Base-by-base conservation (phyloP, 2,797 vertebrate genomes). In the Siniperca obscura region DNA sequence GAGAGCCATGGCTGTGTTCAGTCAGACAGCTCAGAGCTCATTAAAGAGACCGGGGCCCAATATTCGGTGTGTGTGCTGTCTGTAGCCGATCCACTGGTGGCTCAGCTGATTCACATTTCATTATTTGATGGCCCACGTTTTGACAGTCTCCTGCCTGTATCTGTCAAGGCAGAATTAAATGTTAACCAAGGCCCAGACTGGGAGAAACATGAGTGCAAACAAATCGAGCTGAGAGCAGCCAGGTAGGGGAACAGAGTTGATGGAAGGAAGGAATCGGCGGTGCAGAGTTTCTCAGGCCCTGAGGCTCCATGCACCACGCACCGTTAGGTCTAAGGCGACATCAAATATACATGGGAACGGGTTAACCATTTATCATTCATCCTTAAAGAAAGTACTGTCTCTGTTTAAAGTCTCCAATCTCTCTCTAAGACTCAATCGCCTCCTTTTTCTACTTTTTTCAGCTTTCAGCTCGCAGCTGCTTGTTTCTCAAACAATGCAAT, bases 91-190 rank as follows among this genome's bases (percentile, higher is more conserved):
- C 80, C 73, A 16, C 85, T 21, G 77, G 87, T 89, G 86, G 90
- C 86, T 89, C 78, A 12, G 83, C 85, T 60, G 73, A 78, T 88
- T 91, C 89, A 64, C 89, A 81, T 89, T 89, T 89, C 70, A 78
- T 81, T 89, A 82, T 87, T 89, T 92, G 89, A 93, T 84, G 91
- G 81, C 81, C 82, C 38, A 1, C 56, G 66, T 87, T 91, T 87
- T 91, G 90, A 90, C 91, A 90, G 89, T 88, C 90, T 89, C 85
- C 87, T 92, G 91, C 85, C 91, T 87, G 87, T 85, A 72, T 90
- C 84, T 83, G 91, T 90, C 90, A 74, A 81, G 83, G 83, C 84
- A 70, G 91, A 72, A 94, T 95, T 87, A 93, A 94, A 95, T 91
- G 92, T 94, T 92, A 93, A 94, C 88, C 90, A 72, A 81, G 90